Evolutionary conservation across 2,797 vertebrate genomes (phyloP).

Genomic region (Carcharodon carcharias): DNA sequence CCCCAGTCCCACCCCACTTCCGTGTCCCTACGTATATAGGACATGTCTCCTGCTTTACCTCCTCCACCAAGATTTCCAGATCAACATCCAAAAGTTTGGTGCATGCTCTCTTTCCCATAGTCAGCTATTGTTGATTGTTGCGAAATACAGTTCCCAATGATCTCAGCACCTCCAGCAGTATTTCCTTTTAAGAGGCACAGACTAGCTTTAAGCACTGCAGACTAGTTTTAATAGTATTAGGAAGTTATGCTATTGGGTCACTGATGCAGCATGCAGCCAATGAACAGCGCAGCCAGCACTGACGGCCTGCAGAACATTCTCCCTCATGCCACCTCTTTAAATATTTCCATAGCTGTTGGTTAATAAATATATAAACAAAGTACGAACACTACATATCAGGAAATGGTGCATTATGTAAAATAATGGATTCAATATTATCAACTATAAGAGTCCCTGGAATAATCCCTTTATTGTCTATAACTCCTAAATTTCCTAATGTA

Average conservation of each 20-base stretch:
- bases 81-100: neutral
- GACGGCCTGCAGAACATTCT: neutral
- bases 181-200: neutral
- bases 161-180: neutral
- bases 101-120: neutral
- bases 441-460: neutral
- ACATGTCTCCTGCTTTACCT: too few relatives aligned
- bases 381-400: neutral
- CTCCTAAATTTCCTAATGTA: neutral
- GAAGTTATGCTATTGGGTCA: neutral
- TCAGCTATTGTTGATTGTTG: too few relatives aligned
- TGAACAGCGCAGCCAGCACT: neutral
- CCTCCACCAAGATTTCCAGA: neutral
- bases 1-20: too few relatives aligned
- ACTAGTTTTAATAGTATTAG: neutral
- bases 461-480: neutral
- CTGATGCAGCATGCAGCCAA: neutral
- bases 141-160: neutral
- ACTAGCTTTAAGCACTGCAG: neutral
- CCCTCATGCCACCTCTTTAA: neutral
- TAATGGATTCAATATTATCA: neutral
- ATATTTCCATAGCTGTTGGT: neutral
- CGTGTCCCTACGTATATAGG: neutral
- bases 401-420: neutral
- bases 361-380: neutral